Percentiles rank a stretch among this genome's conserved stretches.
These are phyloP conservation scores for Bombus soroeensis DNA, from an alignment of 1,140 invertebrate genomes.

Conservation along the genomic window DNA sequence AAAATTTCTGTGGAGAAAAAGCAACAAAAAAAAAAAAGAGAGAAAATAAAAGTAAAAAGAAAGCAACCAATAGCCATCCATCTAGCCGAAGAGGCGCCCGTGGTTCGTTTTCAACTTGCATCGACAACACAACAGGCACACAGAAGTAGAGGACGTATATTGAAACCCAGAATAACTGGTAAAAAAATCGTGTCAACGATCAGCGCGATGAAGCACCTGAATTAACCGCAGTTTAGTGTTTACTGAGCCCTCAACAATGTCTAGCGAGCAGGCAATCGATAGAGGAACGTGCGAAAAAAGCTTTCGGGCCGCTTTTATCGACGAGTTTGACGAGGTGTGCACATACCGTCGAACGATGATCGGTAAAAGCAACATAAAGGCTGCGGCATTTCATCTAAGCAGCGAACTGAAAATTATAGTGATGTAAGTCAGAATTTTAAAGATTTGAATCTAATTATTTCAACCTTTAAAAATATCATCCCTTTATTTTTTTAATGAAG, in stretches of 20 bases:
- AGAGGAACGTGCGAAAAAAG: slow-evolving; percentile 23
- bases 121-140: not conserved
- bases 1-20: not conserved
- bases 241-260: slow-evolving; percentile 34
- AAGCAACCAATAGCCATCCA: not conserved
- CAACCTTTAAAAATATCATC: too few relatives aligned
- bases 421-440: too few relatives aligned
- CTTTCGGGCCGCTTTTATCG: slow-evolving; percentile 22
- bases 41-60: not conserved
- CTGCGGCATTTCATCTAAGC: not conserved
- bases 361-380: slow-evolving; percentile 32
- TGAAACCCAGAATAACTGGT: slow-evolving; percentile 13
- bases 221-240: slow-evolving; percentile 48
- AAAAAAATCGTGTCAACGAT: slow-evolving; percentile 44
- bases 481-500: too few relatives aligned
- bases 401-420: too few relatives aligned
- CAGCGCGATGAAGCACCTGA: slow-evolving; percentile 26
- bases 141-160: not conserved
- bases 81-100: not conserved
- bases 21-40: too few relatives aligned
- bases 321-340: slow-evolving; percentile 18
- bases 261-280: slow-evolving; percentile 38
- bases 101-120: not conserved
- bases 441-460: too few relatives aligned
- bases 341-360: slow-evolving; percentile 29